Base-by-base conservation (phyloP, 2,888 invertebrate species). In the Geophilus truncorum region DNA sequence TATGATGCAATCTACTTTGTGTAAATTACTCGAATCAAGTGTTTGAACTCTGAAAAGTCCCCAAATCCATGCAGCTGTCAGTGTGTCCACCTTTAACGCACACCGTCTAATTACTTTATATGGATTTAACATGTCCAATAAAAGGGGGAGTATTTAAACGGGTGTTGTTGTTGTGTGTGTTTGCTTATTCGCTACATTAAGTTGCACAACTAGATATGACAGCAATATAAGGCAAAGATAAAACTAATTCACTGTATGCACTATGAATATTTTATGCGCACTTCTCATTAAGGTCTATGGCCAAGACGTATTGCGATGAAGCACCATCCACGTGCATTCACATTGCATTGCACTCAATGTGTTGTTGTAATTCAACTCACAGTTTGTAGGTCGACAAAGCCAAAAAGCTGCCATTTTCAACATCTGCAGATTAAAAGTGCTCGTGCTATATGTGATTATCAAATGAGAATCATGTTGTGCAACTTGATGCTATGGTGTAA, bases 1-100 rank as follows among this genome's bases (percentile, higher is more conserved):
- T 62, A 62, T 62, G 62, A 62, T 62, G 62, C 62, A 62, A 62
- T 62, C 62, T 62, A 62, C 25, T 62, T 62, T 62, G 62, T 62
- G 62, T 62, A 62, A 62, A 62, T 62, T 62, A 23, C 62, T 25
- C 62, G 25, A 62, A 62, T 62, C 25, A 62, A 62, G 62, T 62
- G 62, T 62, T 62, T 62, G 62, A 62, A 62, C 62, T 62, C 57
- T 57, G 5, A 21, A 57, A 57, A 34, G 15, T 51, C 15, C 57
- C 57, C 57, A 57, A 57, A 62, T 62, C 25, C 62, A 62, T 15
- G 25, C 62, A 62, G 25, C 62, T 62, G 62, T 62, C 62, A 62
- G 6, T 62, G 25, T 62, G 62, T 62, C 62, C 62, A 62, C 62
- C 9, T 62, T 62, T 23, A 62, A 62, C 23, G 15, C 62, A 62